A percentile compares a stretch with the other conserved stretches of the same genome.
Conservation (phyloP, 2,113 vertebrate species). For the Tragelaphus strepsiceros region DNA sequence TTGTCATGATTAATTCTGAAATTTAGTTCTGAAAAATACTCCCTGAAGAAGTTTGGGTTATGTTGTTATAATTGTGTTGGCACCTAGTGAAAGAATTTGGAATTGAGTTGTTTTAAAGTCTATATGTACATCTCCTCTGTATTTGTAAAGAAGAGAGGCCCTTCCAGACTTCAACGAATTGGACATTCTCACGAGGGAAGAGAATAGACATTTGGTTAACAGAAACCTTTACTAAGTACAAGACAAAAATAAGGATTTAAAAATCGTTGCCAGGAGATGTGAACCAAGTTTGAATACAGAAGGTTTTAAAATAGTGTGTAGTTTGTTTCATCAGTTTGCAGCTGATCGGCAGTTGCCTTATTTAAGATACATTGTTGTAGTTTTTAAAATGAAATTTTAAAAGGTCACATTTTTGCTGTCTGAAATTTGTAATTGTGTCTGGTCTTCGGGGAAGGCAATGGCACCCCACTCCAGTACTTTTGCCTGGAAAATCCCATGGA, state of each 20-base stretch:
- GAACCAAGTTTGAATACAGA: background rate
- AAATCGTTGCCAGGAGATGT: background rate
- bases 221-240: background rate
- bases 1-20: background rate
- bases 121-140: background rate
- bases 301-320: background rate
- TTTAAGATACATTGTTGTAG: background rate
- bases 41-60: background rate
- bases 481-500: too few relatives aligned
- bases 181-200: constrained; percentile 5
- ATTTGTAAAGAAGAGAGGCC: background rate
- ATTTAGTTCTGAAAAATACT: background rate
- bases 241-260: background rate
- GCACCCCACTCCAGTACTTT: too few relatives aligned
- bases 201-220: background rate
- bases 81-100: background rate
- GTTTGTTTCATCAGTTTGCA: background rate
- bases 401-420: background rate
- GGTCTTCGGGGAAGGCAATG: too few relatives aligned
- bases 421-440: background rate
- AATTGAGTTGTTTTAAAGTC: constrained; percentile 14
- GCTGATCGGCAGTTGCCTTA: background rate
- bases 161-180: constrained; percentile 54
- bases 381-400: background rate
- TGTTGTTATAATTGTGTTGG: background rate